Conservation (phyloP, 2,113 vertebrate genomes). For the Microcebus jonahi region DNA sequence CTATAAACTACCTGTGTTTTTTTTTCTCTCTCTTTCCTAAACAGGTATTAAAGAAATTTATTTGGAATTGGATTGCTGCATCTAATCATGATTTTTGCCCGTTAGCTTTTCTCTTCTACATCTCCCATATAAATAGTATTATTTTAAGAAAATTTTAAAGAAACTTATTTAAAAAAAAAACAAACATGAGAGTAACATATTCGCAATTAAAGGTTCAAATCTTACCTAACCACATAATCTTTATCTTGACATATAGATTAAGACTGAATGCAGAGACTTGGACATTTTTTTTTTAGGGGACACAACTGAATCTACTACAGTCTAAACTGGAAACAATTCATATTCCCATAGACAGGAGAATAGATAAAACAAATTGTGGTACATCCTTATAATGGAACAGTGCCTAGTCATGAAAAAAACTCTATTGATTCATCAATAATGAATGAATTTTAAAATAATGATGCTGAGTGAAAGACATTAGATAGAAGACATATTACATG, state of each 20-base stretch:
- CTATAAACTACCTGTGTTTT: background rate
- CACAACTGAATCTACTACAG: background rate
- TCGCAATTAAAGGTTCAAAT: slow-evolving; percentile 4
- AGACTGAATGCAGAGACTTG: background rate
- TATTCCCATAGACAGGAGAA: background rate
- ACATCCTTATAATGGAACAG: background rate
- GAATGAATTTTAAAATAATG: background rate
- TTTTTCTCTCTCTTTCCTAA: background rate
- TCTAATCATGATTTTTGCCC: background rate
- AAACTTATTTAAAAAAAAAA: background rate
- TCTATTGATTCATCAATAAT: background rate
- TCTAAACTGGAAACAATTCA: background rate
- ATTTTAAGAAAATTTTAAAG: background rate
- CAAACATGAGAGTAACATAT: background rate
- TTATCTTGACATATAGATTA: slow-evolving; percentile 13
- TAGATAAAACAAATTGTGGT: background rate
- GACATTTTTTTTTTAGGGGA: too few species aligned
- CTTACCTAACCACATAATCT: background rate
- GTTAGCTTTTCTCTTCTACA: background rate
- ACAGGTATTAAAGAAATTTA: background rate
- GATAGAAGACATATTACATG: background rate
- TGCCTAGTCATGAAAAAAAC: background rate
- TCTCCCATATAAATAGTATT: background rate
- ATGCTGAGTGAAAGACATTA: background rate
- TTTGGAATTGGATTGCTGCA: slow-evolving; percentile 37